Percentiles rank a stretch among this genome's conserved stretches.
phyloP scores from a whole-genome alignment of 2,888 invertebrate genomes.

The Scotopteryx bipunctaria region DNA sequence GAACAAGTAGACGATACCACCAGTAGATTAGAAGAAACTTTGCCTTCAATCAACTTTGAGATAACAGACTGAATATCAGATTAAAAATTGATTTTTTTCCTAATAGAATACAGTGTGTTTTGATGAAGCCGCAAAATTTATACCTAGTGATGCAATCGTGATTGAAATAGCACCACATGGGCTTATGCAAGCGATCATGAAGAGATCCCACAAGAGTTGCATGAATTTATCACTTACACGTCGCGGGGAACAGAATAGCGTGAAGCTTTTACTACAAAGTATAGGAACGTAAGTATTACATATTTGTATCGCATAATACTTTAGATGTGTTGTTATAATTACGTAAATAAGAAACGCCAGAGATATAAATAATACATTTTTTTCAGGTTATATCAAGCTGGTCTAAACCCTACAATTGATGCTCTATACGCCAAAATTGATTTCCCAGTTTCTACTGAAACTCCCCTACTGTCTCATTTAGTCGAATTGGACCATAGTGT shows the following conservation, averaged over 20 bases:
- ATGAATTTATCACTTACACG: slow-evolving; percentile 88
- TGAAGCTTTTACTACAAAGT: slow-evolving; percentile 71
- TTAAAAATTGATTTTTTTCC: too few relatives aligned
- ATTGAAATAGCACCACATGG: slow-evolving; percentile 95
- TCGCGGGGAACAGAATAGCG: slow-evolving; percentile 83
- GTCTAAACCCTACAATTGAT: slow-evolving; percentile 86
- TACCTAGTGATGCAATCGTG: slow-evolving; percentile 89
- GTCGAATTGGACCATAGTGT: slow-evolving; percentile 91
- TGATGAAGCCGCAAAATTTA: slow-evolving; percentile 88
- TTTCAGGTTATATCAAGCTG: slow-evolving; percentile 85
- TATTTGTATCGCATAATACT: too few relatives aligned
- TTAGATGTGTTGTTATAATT: too few relatives aligned
- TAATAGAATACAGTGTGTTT: slow-evolving; percentile 85
- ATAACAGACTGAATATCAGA: too few relatives aligned
- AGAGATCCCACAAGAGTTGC: slow-evolving; percentile 86
- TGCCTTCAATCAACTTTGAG: too few relatives aligned
- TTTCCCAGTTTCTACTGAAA: slow-evolving; percentile 91
- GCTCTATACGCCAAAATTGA: slow-evolving; percentile 87
- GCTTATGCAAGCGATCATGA: slow-evolving; percentile 91
- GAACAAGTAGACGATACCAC: too few relatives aligned
- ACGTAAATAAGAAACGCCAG: too few relatives aligned
- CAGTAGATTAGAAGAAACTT: too few relatives aligned
- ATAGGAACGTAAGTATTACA: slow-evolving; percentile 78
- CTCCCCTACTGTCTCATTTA: slow-evolving; percentile 90
- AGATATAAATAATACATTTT: neutral